A percentile compares a stretch with the other conserved stretches of the same genome.
Conservation (phyloP, 1,140 invertebrate species). For the Neodiprion virginianus region DNA sequence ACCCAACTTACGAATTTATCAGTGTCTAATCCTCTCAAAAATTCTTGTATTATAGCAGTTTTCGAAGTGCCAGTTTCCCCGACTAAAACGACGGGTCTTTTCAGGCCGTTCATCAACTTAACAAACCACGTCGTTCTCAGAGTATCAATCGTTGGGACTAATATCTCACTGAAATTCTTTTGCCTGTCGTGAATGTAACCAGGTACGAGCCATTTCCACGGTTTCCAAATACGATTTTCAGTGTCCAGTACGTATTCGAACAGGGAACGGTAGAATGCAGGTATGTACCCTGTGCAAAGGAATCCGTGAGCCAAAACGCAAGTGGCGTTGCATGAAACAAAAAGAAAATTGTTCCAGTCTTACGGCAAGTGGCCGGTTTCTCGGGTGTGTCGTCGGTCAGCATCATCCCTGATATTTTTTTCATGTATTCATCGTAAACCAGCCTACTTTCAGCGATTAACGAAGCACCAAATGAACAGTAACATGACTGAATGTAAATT, state of each 20-base stretch:
- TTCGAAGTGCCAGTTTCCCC: slow-evolving; percentile 92
- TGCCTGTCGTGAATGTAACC: slow-evolving; percentile 75
- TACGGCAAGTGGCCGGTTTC: slow-evolving; percentile 70
- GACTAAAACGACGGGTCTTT: slow-evolving; percentile 81
- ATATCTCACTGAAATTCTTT: slow-evolving; percentile 79
- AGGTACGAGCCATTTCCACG: slow-evolving; percentile 82
- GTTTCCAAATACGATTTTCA: slow-evolving; percentile 77
- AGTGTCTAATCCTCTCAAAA: slow-evolving; percentile 73
- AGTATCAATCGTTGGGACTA: slow-evolving; percentile 90
- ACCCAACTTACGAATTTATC: slow-evolving; percentile 72
- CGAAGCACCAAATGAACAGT: slow-evolving; percentile 83
- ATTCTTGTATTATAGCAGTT: slow-evolving; percentile 85
- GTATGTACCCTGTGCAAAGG: slow-evolving; percentile 68
- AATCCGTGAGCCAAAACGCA: neutral
- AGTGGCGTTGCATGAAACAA: slow-evolving; percentile 11
- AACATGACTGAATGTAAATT: slow-evolving; percentile 69
- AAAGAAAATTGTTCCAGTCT: slow-evolving; percentile 29
- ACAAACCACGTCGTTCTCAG: slow-evolving; percentile 80
- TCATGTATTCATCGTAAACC: slow-evolving; percentile 82
- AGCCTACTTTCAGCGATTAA: slow-evolving; percentile 72
- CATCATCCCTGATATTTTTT: slow-evolving; percentile 75
- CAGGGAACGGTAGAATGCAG: slow-evolving; percentile 69
- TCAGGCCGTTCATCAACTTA: slow-evolving; percentile 77
- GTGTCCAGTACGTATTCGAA: slow-evolving; percentile 85
- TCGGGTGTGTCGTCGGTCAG: slow-evolving; percentile 68